Evolutionary conservation across 2,888 invertebrate genomes (phyloP).

Genomic region (Dynastes grantii): DNA sequence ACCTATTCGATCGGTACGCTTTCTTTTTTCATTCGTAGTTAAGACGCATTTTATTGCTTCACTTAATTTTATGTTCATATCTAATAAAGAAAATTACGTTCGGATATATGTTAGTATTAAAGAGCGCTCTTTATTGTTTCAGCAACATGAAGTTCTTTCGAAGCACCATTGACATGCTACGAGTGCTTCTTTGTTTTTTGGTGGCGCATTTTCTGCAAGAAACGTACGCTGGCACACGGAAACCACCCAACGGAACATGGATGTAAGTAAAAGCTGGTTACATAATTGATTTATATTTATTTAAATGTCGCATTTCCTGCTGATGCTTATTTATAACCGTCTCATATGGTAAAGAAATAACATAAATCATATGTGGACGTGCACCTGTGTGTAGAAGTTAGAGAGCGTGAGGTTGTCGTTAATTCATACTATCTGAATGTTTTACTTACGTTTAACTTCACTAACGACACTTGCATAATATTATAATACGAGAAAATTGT

Average conservation of each 20-base stretch:
- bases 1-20: not conserved
- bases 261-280: constrained; percentile 53
- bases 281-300: constrained; percentile 20
- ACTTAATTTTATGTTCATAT: not conserved
- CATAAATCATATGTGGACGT: constrained; percentile 19
- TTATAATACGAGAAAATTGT: too few species aligned
- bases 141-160: constrained; percentile 51
- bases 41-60: not conserved
- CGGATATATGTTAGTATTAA: constrained; percentile 1
- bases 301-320: constrained; percentile 13
- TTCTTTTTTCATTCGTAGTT: not conserved
- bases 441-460: too few species aligned
- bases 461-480: too few species aligned
- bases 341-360: not conserved
- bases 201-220: constrained; percentile 47
- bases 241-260: constrained; percentile 56
- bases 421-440: too few species aligned
- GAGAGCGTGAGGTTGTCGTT: too few species aligned
- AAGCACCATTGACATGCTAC: constrained; percentile 48
- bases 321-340: constrained; percentile 13
- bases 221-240: constrained; percentile 50
- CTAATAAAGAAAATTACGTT: not conserved
- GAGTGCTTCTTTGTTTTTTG: constrained; percentile 45
- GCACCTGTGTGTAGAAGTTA: not conserved
- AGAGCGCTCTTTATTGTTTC: constrained; percentile 22